Base-by-base conservation (phyloP, 2,888 invertebrate species). In the Acrobasis consociella region DNA sequence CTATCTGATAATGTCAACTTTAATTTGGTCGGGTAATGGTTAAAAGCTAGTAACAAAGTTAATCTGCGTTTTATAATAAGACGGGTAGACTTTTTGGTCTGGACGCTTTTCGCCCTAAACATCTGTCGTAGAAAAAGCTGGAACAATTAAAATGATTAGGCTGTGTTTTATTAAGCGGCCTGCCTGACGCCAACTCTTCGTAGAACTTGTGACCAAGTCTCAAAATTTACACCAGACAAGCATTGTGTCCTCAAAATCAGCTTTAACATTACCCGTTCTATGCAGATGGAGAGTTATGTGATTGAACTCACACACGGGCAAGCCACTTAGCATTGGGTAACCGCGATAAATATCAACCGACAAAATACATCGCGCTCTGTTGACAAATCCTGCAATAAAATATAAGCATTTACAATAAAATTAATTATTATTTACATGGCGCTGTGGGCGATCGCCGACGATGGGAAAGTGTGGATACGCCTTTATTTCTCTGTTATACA, bases 401-500 rank as follows among this genome's bases (percentile, higher is more conserved):
- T 92, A 92, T 92, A 92, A 91, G 90, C 92, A 91, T 89, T 92
- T 91, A 92, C 92, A 92, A 92, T 92, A 92, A 92, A 91, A 92
- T 92, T 92, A 92, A 92, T 92, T 92, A 92, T 92, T 92, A 92
- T 92, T 92, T 92, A 92, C 92, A 92, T 89, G 91, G 87, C 82
- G 77, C 81, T 79, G 84, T 85, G 88, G 86, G 87, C 89, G 84
- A 83, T 82, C 78, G 84, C 76, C 73, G 60, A 67, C 65, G 82
- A 65, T 65, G 67, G 75, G 50, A 65, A 73, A 53, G 49, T 60
- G 69, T 77, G 86, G 91, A 90, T 80, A 80, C 51, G 66, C 16
- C 53, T 51, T 11, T 13, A 5, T 49, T 39, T 11, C 17, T 52
- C 31, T 42, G 37, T 42, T 3, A 13, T 8, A 31, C 0, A 5